Percentiles rank a stretch among this genome's conserved stretches.
phyloP scores from a whole-genome alignment of 2,797 vertebrate species.

The Babyrousa celebensis region DNA sequence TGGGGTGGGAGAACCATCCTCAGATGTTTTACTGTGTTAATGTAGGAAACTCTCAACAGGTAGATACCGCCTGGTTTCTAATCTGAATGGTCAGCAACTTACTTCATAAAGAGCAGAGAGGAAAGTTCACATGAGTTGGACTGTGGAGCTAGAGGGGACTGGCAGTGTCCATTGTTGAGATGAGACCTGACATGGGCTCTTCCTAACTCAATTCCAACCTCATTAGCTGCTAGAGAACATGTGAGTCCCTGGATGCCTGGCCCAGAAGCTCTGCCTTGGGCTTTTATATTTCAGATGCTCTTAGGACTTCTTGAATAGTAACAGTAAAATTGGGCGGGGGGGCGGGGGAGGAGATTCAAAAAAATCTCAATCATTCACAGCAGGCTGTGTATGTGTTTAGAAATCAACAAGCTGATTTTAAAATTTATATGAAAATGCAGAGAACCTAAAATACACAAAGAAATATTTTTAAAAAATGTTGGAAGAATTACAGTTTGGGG shows the following conservation, averaged over 20 bases:
- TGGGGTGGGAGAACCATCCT: not conserved
- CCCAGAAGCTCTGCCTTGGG: not conserved
- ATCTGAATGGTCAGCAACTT: not conserved
- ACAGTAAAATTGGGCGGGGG: not conserved
- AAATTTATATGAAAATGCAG: conserved; percentile 46
- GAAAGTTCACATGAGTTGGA: not conserved
- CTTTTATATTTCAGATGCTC: conserved; percentile 35
- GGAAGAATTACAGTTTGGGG: not conserved
- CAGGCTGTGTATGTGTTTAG: not conserved
- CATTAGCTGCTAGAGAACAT: not conserved
- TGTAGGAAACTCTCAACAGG: not conserved
- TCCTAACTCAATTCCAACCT: not conserved
- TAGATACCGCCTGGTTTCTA: not conserved
- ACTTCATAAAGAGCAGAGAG: not conserved
- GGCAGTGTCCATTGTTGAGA: not conserved
- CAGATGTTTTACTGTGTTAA: not conserved
- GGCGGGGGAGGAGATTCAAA: not conserved
- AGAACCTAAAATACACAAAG: conserved; percentile 31
- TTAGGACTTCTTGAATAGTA: not conserved
- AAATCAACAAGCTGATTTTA: conserved; percentile 28
- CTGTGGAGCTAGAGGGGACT: not conserved
- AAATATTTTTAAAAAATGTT: not conserved
- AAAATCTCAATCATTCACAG: conserved; percentile 43
- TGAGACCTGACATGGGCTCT: not conserved
- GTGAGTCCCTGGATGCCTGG: not conserved